Evolutionary conservation across 2,888 invertebrate genomes (phyloP), one percentile per base, ranked within the genome.

Genomic region (Cloeon dipterum): DNA sequence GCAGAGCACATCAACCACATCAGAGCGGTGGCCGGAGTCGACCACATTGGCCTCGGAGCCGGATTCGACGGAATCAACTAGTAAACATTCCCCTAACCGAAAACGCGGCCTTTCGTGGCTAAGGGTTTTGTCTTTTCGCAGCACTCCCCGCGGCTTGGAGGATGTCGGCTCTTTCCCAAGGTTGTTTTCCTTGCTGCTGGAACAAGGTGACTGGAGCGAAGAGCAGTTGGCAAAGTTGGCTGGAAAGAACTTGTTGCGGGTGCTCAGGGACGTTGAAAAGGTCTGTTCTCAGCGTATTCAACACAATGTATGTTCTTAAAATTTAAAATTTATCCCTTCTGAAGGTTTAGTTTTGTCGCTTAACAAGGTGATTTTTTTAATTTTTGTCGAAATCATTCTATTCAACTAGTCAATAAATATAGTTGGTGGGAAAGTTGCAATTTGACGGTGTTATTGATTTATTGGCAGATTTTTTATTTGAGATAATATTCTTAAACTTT

Each of bases 11-110:
- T 86, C 49, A 82, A 83, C 54, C 79, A 85, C 61, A 79, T 85
- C 51, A 66, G 82, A 45, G 63, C 65, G 39, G 73, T 85, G 44
- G 77, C 77, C 5, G 85, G 85, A 39, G 70, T 83, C 45, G 78
- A 82, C 54, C 82, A 83, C 54, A 81, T 86, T 42, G 85, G 85
- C 8, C 65, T 83, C 44, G 83, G 83, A 20, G 83, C 83, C 20
- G 85, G 85, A 32, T 86, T 79, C 57, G 85, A 86, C 52, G 82
- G 83, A 47, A 65, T 65, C 47, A 65, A 65, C 52, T 59, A 57
- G 66, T 66, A 54, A 62, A 59, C 56, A 50, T 49, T 2, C 10
- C 7, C 16, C 8, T 5, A 3, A 16, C 11, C 11, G 7, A 23
- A 7, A 23, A 23, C 8, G 23, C 23, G 11, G 23, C 8, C 11